phyloP scores from a whole-genome alignment of 2,797 vertebrate genomes.

The Poeciliopsis paucimaculata region DNA sequence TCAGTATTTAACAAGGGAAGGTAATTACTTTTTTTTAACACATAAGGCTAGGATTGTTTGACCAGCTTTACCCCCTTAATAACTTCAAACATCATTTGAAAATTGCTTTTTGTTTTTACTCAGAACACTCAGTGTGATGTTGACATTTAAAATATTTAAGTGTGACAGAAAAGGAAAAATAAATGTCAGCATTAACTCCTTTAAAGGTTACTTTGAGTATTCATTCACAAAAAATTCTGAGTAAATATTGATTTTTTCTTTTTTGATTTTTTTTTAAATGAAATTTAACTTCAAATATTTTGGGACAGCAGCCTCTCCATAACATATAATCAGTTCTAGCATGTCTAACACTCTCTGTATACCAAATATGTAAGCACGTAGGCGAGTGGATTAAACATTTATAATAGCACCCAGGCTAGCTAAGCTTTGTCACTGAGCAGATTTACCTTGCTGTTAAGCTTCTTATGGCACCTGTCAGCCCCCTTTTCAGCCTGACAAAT shows the following conservation, averaged over 20 bases:
- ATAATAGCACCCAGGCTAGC: not conserved
- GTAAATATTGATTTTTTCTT: not conserved
- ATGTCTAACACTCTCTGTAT: not conserved
- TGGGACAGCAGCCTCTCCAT: not conserved
- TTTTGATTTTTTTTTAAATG: too few species aligned
- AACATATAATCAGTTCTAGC: not conserved
- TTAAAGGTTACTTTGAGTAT: too few species aligned
- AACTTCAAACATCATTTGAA: not conserved
- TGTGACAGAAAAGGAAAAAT: not conserved
- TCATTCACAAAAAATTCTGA: not conserved
- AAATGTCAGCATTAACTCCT: not conserved
- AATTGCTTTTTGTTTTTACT: not conserved
- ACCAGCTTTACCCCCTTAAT: not conserved
- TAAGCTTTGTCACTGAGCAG: constrained; percentile 15
- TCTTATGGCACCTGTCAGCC: constrained; percentile 30
- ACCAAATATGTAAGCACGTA: not conserved
- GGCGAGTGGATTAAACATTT: not conserved
- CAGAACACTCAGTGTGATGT: not conserved
- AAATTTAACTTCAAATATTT: not conserved
- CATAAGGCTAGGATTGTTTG: not conserved
- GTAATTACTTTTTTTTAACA: not conserved
- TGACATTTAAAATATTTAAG: not conserved
- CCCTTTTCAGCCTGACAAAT: constrained; percentile 15
- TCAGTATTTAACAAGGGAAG: not conserved
- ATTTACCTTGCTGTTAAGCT: constrained; percentile 31